Evolutionary conservation across 1,140 invertebrate species (phyloP).

Genomic region (Dryas iulia): DNA sequence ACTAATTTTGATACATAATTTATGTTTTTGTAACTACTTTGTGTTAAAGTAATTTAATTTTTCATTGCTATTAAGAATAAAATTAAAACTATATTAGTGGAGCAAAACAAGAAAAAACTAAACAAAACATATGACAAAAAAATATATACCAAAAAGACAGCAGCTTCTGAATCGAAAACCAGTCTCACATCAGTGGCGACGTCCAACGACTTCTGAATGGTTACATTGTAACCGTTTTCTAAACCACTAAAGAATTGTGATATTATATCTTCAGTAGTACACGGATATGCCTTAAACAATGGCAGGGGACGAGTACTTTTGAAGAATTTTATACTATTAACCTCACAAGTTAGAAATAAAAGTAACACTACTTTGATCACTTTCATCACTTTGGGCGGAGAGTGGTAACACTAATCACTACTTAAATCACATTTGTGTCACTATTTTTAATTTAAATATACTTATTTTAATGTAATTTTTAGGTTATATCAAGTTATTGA

Average conservation of each 20-base stretch:
- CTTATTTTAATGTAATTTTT: not conserved
- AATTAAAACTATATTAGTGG: too few species aligned
- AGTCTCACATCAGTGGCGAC: conserved; percentile 13
- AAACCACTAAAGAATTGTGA: conserved; percentile 7
- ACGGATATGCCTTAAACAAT: not conserved
- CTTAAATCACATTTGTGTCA: not conserved
- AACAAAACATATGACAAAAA: not conserved
- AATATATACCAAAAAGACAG: conserved; percentile 28
- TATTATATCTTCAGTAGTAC: not conserved
- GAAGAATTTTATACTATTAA: conserved; percentile 20
- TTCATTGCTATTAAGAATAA: too few species aligned
- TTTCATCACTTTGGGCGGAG: conserved; percentile 11
- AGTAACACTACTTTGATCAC: not conserved
- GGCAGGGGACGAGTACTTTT: conserved; percentile 3
- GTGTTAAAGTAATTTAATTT: too few species aligned
- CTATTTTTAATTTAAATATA: not conserved
- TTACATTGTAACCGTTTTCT: conserved; percentile 23
- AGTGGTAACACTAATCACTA: not conserved
- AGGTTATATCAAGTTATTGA: not conserved
- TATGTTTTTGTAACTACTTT: too few species aligned
- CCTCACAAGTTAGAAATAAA: conserved; percentile 1
- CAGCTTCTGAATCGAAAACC: conserved; percentile 33
- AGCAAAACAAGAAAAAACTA: not conserved
- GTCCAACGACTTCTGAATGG: conserved; percentile 33
- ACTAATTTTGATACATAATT: too few species aligned